Evolutionary conservation across 2,888 invertebrate genomes (phyloP).

Genomic region (Aleiodes alternator): DNA sequence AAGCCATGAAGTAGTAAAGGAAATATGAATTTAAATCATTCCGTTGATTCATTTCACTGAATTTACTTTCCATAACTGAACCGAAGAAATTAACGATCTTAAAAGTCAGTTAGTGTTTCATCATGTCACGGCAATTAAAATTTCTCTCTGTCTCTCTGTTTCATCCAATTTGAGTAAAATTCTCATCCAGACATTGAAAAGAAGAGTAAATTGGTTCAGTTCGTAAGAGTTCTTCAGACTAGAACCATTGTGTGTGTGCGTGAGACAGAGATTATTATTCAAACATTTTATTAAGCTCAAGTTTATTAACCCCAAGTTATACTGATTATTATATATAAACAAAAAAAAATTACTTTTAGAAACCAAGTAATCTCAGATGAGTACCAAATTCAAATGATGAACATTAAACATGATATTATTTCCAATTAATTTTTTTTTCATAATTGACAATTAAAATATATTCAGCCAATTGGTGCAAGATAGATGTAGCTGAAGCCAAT

Average conservation of each 20-base stretch:
- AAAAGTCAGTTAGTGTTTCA: conserved; percentile 4
- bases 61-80: neutral
- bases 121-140: neutral
- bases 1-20: neutral
- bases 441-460: neutral
- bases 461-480: neutral
- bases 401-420: neutral
- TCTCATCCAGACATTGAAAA: neutral
- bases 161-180: neutral
- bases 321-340: neutral
- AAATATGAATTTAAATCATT: neutral
- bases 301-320: conserved; percentile 7
- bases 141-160: neutral
- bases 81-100: neutral
- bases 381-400: neutral
- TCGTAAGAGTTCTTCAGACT: neutral
- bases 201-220: no score
- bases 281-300: neutral
- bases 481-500: neutral
- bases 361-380: neutral
- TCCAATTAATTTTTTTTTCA: neutral
- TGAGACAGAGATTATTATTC: neutral
- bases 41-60: neutral
- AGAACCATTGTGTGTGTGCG: neutral
- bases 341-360: neutral